Percentiles rank a stretch among this genome's conserved stretches.
Evolutionary conservation across 2,113 vertebrate genomes (phyloP).

Genomic region (Mohoua ochrocephala): DNA sequence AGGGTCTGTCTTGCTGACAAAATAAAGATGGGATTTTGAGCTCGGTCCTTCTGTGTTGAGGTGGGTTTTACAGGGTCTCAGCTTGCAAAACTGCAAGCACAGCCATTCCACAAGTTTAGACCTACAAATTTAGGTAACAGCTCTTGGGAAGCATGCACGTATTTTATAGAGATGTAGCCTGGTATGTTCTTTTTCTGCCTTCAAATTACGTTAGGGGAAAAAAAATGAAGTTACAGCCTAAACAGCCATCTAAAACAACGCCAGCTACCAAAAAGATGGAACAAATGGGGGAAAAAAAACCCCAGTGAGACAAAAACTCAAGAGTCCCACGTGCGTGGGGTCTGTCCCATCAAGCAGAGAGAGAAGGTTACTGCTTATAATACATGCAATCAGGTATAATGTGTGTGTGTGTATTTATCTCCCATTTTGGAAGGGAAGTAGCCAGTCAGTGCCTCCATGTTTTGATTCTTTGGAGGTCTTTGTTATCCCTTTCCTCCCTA

Average conservation of each 20-base stretch:
- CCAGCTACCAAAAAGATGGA: background rate
- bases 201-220: background rate
- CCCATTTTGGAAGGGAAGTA: background rate
- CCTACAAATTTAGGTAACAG: background rate
- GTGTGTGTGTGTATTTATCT: fast-evolving
- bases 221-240: background rate
- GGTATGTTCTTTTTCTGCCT: background rate
- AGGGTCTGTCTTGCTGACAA: fast-evolving
- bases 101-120: background rate
- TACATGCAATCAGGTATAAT: no score
- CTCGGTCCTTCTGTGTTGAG: background rate
- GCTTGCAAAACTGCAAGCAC: background rate
- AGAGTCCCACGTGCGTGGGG: fast-evolving
- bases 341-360: background rate
- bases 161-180: background rate
- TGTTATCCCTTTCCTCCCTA: background rate
- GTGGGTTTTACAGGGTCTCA: background rate
- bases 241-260: background rate
- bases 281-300: fast-evolving
- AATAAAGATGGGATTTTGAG: background rate
- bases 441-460: background rate
- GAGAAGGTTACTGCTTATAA: background rate
- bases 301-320: background rate
- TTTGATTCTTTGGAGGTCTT: background rate
- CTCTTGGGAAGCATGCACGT: background rate